A percentile compares a stretch with the other conserved stretches of the same genome.
phyloP scores from a whole-genome alignment of 2,113 vertebrate species.

The Rhegmatorhina hoffmannsi region DNA sequence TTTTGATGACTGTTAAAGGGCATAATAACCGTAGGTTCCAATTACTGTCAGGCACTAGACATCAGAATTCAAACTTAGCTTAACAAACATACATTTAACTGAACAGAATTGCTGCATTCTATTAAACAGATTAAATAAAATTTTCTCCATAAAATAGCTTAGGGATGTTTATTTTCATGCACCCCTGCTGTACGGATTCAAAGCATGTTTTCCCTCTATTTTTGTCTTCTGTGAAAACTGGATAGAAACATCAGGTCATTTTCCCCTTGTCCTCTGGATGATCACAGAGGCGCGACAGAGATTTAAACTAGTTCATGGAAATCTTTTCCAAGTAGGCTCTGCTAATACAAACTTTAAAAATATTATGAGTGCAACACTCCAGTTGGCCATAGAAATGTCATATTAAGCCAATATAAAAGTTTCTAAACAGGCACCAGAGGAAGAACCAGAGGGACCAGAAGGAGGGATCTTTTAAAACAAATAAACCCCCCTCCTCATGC shows the following conservation, averaged over 20 bases:
- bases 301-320: background rate
- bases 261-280: background rate
- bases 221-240: background rate
- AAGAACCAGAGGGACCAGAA: slow-evolving; percentile 10
- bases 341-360: background rate
- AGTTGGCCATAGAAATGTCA: background rate
- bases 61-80: background rate
- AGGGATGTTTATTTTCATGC: background rate
- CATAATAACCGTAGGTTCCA: background rate
- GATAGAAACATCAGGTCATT: background rate
- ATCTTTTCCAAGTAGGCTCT: background rate
- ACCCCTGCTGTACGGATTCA: background rate
- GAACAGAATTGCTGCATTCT: background rate
- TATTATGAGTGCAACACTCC: background rate
- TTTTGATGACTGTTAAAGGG: background rate
- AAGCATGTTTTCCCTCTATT: background rate
- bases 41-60: background rate
- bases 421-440: background rate
- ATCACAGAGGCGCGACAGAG: background rate
- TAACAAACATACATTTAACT: background rate
- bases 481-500: background rate
- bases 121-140: background rate
- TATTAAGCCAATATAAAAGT: slow-evolving; percentile 31
- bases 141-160: background rate
- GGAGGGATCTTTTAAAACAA: background rate